Conservation (phyloP, 1,140 invertebrate genomes). For the Lepidurus arcticus region DNA sequence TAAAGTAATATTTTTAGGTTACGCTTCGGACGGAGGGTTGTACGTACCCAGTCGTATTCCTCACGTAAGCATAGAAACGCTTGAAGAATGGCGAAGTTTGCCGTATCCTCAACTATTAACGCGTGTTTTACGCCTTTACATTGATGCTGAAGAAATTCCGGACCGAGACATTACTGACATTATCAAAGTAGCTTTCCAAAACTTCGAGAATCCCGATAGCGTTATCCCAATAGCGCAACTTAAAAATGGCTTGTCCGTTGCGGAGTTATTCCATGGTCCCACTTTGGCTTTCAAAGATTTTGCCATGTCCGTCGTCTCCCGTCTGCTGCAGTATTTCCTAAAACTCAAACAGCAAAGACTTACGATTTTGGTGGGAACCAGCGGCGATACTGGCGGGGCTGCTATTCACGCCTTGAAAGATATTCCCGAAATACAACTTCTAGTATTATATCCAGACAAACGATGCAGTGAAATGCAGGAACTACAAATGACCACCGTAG, state of each 20-base stretch:
- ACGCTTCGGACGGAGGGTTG: constrained; percentile 48
- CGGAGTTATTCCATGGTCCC: constrained; percentile 49
- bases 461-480: constrained; percentile 47
- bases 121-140: constrained; percentile 44
- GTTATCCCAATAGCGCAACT: constrained; percentile 42
- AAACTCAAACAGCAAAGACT: constrained; percentile 38
- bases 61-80: constrained; percentile 38
- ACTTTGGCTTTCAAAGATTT: constrained; percentile 52
- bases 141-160: constrained; percentile 46
- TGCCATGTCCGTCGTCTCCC: constrained; percentile 45
- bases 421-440: constrained; percentile 45
- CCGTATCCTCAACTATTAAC: constrained; percentile 45
- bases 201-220: constrained; percentile 37
- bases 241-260: constrained; percentile 42
- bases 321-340: constrained; percentile 47
- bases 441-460: constrained; percentile 48
- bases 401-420: constrained; percentile 48
- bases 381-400: constrained; percentile 52
- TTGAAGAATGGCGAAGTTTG: constrained; percentile 44
- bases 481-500: constrained; percentile 48
- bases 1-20: constrained; percentile 41
- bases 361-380: constrained; percentile 44
- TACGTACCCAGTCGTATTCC: constrained; percentile 46
- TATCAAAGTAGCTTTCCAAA: background rate
- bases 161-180: constrained; percentile 42